Evolutionary conservation across 1,140 invertebrate genomes (phyloP).

Genomic region (Drosophila bocqueti): DNA sequence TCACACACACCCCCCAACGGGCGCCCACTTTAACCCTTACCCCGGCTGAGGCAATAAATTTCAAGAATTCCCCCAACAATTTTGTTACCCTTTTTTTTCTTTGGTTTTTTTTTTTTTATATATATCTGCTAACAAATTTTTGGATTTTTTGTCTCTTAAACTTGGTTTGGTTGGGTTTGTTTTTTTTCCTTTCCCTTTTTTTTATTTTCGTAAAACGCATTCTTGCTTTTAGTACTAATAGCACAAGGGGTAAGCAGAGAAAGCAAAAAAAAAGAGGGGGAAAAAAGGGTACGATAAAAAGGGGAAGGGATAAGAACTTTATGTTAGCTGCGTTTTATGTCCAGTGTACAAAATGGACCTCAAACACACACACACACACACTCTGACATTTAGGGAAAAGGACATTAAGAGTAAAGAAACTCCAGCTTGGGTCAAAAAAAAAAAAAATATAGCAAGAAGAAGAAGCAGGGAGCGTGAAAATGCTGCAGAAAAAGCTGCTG

Average conservation of each 20-base stretch:
- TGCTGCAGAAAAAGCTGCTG: conserved; percentile 23
- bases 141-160: conserved; percentile 33
- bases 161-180: conserved; percentile 17
- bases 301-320: conserved; percentile 44
- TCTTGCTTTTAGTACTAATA: conserved; percentile 56
- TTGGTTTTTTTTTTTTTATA: conserved; percentile 1
- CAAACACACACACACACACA: conserved; percentile 19
- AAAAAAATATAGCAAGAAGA: conserved; percentile 18
- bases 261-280: conserved; percentile 6
- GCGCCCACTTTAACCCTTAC: conserved; percentile 4
- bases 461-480: conserved; percentile 7
- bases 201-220: conserved; percentile 34
- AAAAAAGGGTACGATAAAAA: conserved; percentile 26
- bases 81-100: conserved; percentile 40
- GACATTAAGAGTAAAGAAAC: conserved; percentile 40
- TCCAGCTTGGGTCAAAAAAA: conserved; percentile 35
- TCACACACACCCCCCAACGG: not conserved
- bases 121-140: conserved; percentile 30
- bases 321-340: conserved; percentile 56
- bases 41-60: conserved; percentile 42
- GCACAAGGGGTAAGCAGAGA: conserved; percentile 12
- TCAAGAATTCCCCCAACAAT: conserved; percentile 51
- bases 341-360: conserved; percentile 47
- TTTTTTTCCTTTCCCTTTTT: not conserved
- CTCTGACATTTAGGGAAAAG: conserved; percentile 15